Base-by-base conservation (phyloP, 2,888 invertebrate species). In the Pycnomerus fuliginosus region DNA sequence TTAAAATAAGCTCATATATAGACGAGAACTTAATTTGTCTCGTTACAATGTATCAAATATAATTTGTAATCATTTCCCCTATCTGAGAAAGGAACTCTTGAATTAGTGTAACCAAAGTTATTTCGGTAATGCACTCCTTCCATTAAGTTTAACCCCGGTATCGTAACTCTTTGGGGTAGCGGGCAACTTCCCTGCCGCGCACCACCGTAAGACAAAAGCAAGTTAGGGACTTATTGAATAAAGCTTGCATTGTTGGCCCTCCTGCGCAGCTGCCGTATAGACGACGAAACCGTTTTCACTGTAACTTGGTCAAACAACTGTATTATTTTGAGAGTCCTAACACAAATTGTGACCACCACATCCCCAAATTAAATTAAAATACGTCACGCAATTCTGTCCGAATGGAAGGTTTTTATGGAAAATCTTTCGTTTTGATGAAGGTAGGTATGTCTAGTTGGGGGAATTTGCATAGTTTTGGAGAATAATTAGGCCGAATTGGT, bases 61-160 rank as follows among this genome's bases (percentile, higher is more conserved):
- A 48, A 48, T 48, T 48, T 43, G 43, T 38, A 47, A 29, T 35
- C 31, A 36, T 48, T 48, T 48, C 53, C 48, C 46, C 48, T 38
- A 48, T 53, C 46, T 23, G 35, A 31, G 44, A 45, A 52, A 49
- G 50, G 46, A 52, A 52, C 53, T 49, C 50, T 50, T 53, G 55
- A 63, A 58, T 63, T 58, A 58, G 60, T 61, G 61, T 62, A 64
- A 62, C 66, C 66, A 60, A 68, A 68, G 67, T 68, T 69, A 69
- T 69, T 68, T 64, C 60, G 60, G 66, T 69, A 69, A 69, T 69
- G 68, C 66, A 69, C 67, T 67, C 61, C 64, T 61, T 61, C 64
- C 62, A 64, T 64, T 64, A 62, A 47, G 42, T 47, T 43, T 47
- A 47, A 47, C 47, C 42, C 47, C 35, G 47, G 34, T 53, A 52